Percentiles rank a stretch among this genome's conserved stretches.
Conservation (phyloP, 2,113 vertebrate species). For the Colossoma macropomum region DNA sequence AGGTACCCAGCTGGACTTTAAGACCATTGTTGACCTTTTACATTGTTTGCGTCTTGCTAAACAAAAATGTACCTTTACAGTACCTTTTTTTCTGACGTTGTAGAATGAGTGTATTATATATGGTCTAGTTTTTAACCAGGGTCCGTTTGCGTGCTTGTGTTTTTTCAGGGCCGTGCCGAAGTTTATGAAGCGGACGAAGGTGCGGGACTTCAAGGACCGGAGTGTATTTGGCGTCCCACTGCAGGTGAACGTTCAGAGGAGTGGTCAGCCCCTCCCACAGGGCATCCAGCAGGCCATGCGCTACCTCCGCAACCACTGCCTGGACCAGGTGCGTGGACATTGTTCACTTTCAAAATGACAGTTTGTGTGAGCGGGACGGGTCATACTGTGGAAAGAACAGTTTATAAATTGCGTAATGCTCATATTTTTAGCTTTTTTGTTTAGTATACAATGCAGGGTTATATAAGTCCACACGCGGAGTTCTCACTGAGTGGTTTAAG, state of each 20-base stretch:
- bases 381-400: neutral
- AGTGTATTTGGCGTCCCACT: constrained; percentile 94
- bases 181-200: constrained; percentile 98
- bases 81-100: neutral
- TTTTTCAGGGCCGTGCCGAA: constrained; percentile 93
- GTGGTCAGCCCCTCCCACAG: constrained; percentile 92
- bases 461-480: neutral
- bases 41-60: too few species aligned
- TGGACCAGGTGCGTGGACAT: constrained; percentile 88
- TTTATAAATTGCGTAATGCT: constrained; percentile 17
- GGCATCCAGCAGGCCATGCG: constrained; percentile 95
- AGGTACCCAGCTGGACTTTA: too few species aligned
- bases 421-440: constrained; percentile 12
- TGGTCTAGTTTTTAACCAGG: neutral
- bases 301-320: constrained; percentile 88
- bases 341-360: too few species aligned
- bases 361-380: neutral
- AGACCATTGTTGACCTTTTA: too few species aligned
- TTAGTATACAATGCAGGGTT: constrained; percentile 1
- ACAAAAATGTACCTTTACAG: too few species aligned
- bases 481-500: constrained; percentile 6
- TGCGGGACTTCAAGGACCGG: constrained; percentile 94
- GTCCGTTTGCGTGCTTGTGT: constrained; percentile 54
- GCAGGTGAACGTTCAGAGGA: constrained; percentile 92
- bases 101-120: too few species aligned